These are phyloP conservation scores for Eristalis tenax DNA, from an alignment of 2,888 invertebrate species.

Conservation along the genomic window DNA sequence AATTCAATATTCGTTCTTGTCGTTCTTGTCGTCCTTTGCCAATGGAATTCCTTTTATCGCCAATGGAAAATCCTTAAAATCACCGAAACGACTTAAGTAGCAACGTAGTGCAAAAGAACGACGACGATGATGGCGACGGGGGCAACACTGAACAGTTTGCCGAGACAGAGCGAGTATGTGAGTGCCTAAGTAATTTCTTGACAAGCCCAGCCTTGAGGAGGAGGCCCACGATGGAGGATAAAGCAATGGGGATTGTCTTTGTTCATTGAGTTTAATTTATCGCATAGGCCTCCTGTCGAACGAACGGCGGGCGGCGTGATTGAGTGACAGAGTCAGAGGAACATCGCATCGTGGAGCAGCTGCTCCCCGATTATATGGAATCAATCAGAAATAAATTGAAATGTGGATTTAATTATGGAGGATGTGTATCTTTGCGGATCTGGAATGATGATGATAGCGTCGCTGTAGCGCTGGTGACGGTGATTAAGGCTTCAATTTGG, in stretches of 20 bases:
- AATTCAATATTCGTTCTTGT: constrained; percentile 62
- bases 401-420: constrained; percentile 57
- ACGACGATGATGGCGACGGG: background rate
- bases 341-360: constrained; percentile 30
- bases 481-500: constrained; percentile 8
- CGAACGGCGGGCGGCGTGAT: constrained; percentile 4
- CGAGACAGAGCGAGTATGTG: background rate
- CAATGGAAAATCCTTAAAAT: constrained; percentile 70
- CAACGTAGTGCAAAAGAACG: constrained; percentile 22
- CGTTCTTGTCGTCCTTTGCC: constrained; percentile 35
- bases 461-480: constrained; percentile 11
- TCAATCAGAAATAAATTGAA: constrained; percentile 66
- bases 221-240: background rate
- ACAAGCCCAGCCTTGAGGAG: background rate
- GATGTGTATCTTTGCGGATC: constrained; percentile 22
- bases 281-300: constrained; percentile 39
- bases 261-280: constrained; percentile 61
- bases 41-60: constrained; percentile 62
- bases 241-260: constrained; percentile 57
- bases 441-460: constrained; percentile 26
- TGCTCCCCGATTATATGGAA: constrained; percentile 49
- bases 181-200: constrained; percentile 55
- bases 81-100: constrained; percentile 64
- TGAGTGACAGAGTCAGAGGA: background rate
- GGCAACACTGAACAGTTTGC: background rate